These are phyloP conservation scores for Eupithecia centaureata DNA, from an alignment of 2,888 invertebrate species.

Conservation along the genomic window DNA sequence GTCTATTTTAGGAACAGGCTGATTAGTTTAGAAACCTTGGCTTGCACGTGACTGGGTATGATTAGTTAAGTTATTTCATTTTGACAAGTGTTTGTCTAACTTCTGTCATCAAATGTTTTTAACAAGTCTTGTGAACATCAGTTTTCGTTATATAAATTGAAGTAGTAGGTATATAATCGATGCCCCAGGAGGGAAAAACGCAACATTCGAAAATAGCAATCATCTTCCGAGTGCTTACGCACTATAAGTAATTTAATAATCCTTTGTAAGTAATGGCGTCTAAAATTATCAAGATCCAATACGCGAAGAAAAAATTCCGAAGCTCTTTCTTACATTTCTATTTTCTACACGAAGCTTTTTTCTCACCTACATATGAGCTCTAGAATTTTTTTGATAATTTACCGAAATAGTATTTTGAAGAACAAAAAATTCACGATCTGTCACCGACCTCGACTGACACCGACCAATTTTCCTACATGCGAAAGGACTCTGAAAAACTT, in stretches of 20 bases:
- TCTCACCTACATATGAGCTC: too few relatives aligned
- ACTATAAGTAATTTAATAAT: too few relatives aligned
- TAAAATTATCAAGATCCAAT: too few relatives aligned
- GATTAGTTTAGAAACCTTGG: neutral
- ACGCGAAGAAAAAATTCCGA: neutral
- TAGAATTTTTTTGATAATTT: too few relatives aligned
- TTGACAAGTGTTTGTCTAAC: neutral
- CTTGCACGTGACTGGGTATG: neutral
- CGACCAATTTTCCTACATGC: too few relatives aligned
- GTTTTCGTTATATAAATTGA: neutral
- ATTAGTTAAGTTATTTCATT: neutral
- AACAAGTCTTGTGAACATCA: neutral
- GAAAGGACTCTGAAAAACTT: neutral
- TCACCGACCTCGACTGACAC: too few relatives aligned
- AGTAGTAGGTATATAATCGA: neutral
- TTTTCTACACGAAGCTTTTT: neutral
- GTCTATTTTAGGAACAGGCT: neutral
- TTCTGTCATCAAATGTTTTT: neutral
- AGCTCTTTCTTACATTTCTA: neutral
- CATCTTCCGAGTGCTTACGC: too few relatives aligned
- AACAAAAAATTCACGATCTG: too few relatives aligned
- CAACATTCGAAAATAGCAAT: too few relatives aligned
- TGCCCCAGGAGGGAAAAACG: too few relatives aligned
- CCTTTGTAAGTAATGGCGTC: too few relatives aligned
- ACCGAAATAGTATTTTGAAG: too few relatives aligned